Evolutionary conservation across 2,797 vertebrate species (phyloP), one percentile per base, ranked within the genome.

Genomic region (Xenentodon cancila): DNA sequence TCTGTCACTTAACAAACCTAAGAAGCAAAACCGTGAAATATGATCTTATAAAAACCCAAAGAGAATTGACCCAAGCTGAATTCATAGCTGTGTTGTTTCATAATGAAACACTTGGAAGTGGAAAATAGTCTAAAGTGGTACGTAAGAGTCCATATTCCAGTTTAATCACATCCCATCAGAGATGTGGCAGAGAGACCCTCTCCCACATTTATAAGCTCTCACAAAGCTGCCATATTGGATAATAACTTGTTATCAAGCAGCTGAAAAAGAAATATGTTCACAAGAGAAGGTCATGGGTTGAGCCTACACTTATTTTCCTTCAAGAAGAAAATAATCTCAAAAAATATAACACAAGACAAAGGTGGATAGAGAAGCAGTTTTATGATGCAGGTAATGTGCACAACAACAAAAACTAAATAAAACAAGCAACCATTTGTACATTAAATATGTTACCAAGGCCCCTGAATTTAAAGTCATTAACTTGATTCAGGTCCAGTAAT

Each of bases 161-260:
- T 68, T 83, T 87, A 89, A 87, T 89, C 89, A 88, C 68, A 82
- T 59, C 27, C 49, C 42, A 22, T 51, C 57, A 72, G 62, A 81
- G 30, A 30, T 30, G 4, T 30, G 30, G 30, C 30, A 30, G 30
- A 30, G 30, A 30, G 66, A 80, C 58, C 57, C 53, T 68, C 56
- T 53, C 64, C 82, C 79, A 78, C 82, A 84, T 82, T 73, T 75
- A 69, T 59, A 45, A 64, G 75, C 80, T 76, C 73, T 84, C 61
- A 79, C 84, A 84, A 84, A 53, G 62, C 82, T 78, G 74, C 78
- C 76, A 73, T 73, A 80, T 80, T 91, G 80, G 81, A 89, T 88
- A 91, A 91, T 89, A 92, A 89, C 82, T 89, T 89, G 84, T 91
- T 89, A 92, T 90, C 86, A 85, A 84, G 85, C 84, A 84, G 74